phyloP scores from a whole-genome alignment of 2,888 invertebrate genomes.

The Euclidia mi region DNA sequence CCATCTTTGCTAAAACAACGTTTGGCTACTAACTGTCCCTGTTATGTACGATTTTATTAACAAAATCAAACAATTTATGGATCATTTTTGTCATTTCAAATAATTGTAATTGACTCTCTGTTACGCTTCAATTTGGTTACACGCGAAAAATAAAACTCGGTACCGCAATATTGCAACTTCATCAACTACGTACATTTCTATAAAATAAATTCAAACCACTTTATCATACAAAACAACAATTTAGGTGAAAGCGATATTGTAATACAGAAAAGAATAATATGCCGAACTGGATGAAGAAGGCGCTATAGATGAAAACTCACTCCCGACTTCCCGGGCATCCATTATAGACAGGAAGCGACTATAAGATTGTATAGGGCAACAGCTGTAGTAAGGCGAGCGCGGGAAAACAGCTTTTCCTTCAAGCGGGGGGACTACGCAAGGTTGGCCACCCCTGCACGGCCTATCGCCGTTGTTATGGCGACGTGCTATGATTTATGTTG shows the following conservation, averaged over 20 bases:
- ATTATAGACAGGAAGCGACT: conserved; percentile 70
- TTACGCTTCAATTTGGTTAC: too few species aligned
- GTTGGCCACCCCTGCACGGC: conserved; percentile 68
- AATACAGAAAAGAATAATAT: conserved; percentile 35
- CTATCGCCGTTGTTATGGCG: conserved; percentile 75
- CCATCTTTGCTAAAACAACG: conserved; percentile 56
- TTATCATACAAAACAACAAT: conserved; percentile 21
- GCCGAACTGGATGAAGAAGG: conserved; percentile 53
- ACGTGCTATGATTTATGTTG: conserved; percentile 79
- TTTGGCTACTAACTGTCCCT: conserved; percentile 57
- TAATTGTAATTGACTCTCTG: conserved; percentile 28
- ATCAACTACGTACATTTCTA: conserved; percentile 8
- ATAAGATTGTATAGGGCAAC: conserved; percentile 72
- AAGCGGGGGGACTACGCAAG: conserved; percentile 58
- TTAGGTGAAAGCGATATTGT: conserved; percentile 22
- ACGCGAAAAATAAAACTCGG: too few species aligned
- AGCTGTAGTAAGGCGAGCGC: conserved; percentile 76
- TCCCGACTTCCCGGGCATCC: conserved; percentile 65
- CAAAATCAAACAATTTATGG: conserved; percentile 32
- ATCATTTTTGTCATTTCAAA: conserved; percentile 28
- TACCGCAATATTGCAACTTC: too few species aligned
- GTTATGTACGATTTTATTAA: conserved; percentile 44
- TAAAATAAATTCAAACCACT: conserved; percentile 14
- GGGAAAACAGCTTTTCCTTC: conserved; percentile 71
- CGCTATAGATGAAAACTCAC: conserved; percentile 69